Evolutionary conservation across 92 coral and sea anemone species (phyloP).

Genomic region (Isaurus tuberculatus): DNA sequence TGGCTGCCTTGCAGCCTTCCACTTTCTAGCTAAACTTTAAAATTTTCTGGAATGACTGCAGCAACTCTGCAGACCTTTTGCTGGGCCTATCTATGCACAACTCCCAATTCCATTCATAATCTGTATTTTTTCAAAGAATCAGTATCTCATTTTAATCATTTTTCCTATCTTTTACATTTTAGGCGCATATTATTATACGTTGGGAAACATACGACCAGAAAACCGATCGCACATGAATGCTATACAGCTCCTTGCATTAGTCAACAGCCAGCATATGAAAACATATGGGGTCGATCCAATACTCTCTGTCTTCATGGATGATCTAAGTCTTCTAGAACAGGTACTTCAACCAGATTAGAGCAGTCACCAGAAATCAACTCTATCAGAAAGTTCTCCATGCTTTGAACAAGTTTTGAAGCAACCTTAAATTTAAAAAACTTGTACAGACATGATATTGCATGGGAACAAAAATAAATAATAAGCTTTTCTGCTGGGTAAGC

Average conservation of each 20-base stretch:
- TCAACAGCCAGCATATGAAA: not conserved
- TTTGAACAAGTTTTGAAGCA: slow-evolving; percentile 7
- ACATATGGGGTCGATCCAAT: slow-evolving; percentile 5
- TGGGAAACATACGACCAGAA: slow-evolving; percentile 32
- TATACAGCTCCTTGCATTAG: slow-evolving; percentile 22
- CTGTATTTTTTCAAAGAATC: not conserved
- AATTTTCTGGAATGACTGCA: not conserved
- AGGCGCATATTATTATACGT: slow-evolving; percentile 38
- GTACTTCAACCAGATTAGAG: slow-evolving; percentile 23
- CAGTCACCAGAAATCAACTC: slow-evolving; percentile 15
- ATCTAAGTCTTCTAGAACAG: slow-evolving; percentile 33
- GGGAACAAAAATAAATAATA: too few species aligned
- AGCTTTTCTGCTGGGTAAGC: too few species aligned
- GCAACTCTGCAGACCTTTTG: not conserved
- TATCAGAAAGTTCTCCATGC: slow-evolving; percentile 15
- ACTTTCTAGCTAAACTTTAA: too few species aligned
- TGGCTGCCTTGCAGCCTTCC: too few species aligned
- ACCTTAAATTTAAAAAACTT: not conserved
- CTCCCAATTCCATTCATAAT: slow-evolving; percentile 14
- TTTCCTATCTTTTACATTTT: not conserved
- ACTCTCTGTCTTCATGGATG: slow-evolving; percentile 11
- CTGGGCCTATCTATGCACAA: slow-evolving; percentile 4
- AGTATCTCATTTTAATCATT: slow-evolving; percentile 8
- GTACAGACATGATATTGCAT: slow-evolving; percentile 3
- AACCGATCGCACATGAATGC: slow-evolving; percentile 42